phyloP scores from a whole-genome alignment of 2,797 vertebrate genomes.

The Urosaurus nigricauda region DNA sequence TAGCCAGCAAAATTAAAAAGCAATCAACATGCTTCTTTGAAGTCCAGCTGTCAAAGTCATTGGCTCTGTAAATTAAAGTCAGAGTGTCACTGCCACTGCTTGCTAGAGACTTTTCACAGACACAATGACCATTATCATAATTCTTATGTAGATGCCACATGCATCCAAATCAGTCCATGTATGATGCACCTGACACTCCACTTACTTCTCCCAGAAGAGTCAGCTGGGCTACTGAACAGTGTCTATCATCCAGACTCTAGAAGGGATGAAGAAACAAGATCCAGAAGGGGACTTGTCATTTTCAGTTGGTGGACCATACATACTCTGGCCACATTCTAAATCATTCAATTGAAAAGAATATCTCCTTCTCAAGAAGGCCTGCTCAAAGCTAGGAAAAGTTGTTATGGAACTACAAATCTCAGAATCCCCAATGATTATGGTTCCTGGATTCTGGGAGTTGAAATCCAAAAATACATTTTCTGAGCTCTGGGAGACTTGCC shows the following conservation, averaged over 20 bases:
- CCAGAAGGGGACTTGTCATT: not conserved
- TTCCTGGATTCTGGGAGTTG: too few species aligned
- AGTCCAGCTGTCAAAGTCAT: conserved; percentile 68
- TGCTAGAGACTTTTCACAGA: conserved; percentile 50
- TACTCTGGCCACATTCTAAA: conserved; percentile 54
- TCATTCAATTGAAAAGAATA: conserved; percentile 60
- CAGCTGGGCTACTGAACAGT: not conserved
- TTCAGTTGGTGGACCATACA: not conserved
- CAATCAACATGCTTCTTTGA: conserved; percentile 68
- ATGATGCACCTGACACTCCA: not conserved
- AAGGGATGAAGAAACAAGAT: not conserved
- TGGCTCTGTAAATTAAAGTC: conserved; percentile 65
- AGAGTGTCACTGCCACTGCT: conserved; percentile 48
- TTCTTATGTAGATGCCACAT: conserved; percentile 54
- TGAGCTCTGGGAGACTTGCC: too few species aligned
- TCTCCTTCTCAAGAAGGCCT: conserved; percentile 64
- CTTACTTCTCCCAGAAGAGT: not conserved
- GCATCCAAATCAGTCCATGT: not conserved
- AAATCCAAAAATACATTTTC: too few species aligned
- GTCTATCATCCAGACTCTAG: not conserved
- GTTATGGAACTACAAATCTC: too few species aligned
- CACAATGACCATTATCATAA: conserved; percentile 38
- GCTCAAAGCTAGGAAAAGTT: too few species aligned
- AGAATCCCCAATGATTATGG: too few species aligned
- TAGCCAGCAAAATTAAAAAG: conserved; percentile 75